Evolutionary conservation across 2,797 vertebrate genomes (phyloP), one percentile per base, ranked within the genome.

Genomic region (Lerista edwardsae): DNA sequence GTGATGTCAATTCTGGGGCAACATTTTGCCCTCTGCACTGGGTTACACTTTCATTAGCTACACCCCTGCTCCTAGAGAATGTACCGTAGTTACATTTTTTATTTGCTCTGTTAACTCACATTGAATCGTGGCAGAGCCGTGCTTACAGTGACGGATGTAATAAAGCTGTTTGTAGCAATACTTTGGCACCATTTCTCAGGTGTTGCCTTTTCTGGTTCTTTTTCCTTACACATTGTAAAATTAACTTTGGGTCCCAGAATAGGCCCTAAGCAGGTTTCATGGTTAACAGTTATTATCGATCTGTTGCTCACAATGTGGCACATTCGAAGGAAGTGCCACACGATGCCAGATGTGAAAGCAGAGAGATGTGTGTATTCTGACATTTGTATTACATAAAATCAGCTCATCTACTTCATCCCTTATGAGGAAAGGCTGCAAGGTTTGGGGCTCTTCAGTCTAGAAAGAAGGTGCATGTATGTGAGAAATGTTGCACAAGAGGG

Each of bases 221-320:
- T 34, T 27, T 31, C 44, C 17, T 47, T 79, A 12, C 39, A 84
- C 59, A 36, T n/a, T 79, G 44, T 64, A 65, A 79, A 84, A 79
- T 84, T 84, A 79, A 84, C 41, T 79, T 36, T 36, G 57, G 72
- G 15, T 34, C 57, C 14, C 25, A 36, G 57, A 51, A 11, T 51
- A 31, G 55, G 31, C 36, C 67, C 51, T 31, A 57, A 64, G 29
- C 21, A 76, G 27, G 14, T 59, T 73, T 79, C 62, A 51, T 14
- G 65, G 51, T 81, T 75, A 65, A 82, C 80, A 73, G 69, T 59
- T 64, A 73, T 65, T 79, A 79, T 23, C n/a, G 64, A 39, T 39
- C 41, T 25, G 59, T 84, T 76, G 79, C 75, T 84, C 44, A 57
- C 41, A 36, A 10, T 73, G 41, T 8, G 19, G 31, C 44, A 31